These are phyloP conservation scores for Coregonus suidteri DNA, from an alignment of 2,797 vertebrate species.

Conservation along the genomic window DNA sequence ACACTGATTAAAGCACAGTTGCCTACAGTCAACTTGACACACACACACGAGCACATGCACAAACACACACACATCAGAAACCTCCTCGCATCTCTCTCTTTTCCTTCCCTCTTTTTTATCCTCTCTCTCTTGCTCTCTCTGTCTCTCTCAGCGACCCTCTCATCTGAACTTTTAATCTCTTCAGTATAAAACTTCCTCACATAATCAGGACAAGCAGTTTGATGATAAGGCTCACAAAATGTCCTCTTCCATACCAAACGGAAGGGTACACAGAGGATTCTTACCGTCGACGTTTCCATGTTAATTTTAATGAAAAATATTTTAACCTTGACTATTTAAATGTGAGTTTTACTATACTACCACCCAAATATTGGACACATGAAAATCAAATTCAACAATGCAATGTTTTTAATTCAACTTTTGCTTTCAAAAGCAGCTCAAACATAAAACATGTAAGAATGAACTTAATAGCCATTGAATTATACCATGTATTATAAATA, in stretches of 20 bases:
- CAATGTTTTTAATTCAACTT: too few relatives aligned
- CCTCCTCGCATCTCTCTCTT: background rate
- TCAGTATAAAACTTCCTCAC: background rate
- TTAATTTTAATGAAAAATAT: too few relatives aligned
- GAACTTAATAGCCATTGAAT: too few relatives aligned
- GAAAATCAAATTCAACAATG: too few relatives aligned
- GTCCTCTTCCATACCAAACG: background rate
- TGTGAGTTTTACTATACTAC: too few relatives aligned
- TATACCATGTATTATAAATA: too few relatives aligned
- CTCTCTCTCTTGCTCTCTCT: background rate
- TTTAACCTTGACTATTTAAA: too few relatives aligned
- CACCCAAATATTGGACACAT: too few relatives aligned
- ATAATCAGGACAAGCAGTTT: background rate
- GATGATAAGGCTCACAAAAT: background rate
- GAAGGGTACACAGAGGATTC: background rate
- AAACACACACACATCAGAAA: background rate
- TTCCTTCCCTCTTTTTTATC: background rate
- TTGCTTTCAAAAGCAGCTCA: too few relatives aligned
- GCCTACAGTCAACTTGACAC: background rate
- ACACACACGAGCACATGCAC: background rate
- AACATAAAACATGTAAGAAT: too few relatives aligned
- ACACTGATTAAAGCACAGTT: background rate
- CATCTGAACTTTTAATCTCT: conserved; percentile 3
- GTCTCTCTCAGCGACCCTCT: conserved; percentile 23
- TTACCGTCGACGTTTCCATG: background rate